Percentiles rank a stretch among this genome's conserved stretches.
phyloP scores from a whole-genome alignment of 2,797 vertebrate genomes.

The Lycodopsis pacificus region DNA sequence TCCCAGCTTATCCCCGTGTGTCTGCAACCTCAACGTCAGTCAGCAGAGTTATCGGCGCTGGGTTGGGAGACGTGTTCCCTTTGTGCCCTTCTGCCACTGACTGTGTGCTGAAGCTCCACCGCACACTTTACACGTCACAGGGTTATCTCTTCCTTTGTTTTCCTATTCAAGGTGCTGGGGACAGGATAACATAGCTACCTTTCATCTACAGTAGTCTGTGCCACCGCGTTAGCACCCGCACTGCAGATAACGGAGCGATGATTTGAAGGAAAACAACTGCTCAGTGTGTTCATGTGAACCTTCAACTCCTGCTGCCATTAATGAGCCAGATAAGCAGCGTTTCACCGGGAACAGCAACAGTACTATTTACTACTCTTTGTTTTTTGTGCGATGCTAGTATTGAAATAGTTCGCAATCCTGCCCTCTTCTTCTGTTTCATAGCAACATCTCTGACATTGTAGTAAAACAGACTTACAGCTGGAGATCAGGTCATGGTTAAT shows the following conservation, averaged over 20 bases:
- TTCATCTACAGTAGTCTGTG: neutral
- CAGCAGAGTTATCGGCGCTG: slow-evolving; percentile 48
- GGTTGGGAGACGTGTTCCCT: slow-evolving; percentile 62
- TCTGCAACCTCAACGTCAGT: slow-evolving; percentile 57
- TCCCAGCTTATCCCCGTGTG: slow-evolving; percentile 38
- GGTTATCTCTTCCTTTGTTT: slow-evolving; percentile 4
- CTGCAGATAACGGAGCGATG: neutral
- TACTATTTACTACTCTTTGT: neutral
- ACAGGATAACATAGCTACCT: neutral
- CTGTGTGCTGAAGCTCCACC: slow-evolving; percentile 35
- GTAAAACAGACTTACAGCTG: neutral
- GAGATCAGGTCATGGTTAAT: neutral
- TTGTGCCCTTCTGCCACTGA: slow-evolving; percentile 35
- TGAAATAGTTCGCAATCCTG: neutral
- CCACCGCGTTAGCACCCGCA: neutral
- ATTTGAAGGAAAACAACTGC: neutral
- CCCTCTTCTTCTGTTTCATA: neutral
- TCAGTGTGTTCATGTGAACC: neutral
- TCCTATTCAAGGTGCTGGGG: neutral
- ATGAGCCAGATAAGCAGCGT: neutral
- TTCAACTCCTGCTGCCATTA: neutral
- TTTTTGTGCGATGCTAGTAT: neutral
- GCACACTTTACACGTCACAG: slow-evolving; percentile 9
- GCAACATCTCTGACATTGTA: neutral
- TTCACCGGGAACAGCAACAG: neutral